Percentiles rank a stretch among this genome's conserved stretches.
Evolutionary conservation across 2,797 vertebrate genomes (phyloP).

Genomic region (Neosilurus mollespiculum): DNA sequence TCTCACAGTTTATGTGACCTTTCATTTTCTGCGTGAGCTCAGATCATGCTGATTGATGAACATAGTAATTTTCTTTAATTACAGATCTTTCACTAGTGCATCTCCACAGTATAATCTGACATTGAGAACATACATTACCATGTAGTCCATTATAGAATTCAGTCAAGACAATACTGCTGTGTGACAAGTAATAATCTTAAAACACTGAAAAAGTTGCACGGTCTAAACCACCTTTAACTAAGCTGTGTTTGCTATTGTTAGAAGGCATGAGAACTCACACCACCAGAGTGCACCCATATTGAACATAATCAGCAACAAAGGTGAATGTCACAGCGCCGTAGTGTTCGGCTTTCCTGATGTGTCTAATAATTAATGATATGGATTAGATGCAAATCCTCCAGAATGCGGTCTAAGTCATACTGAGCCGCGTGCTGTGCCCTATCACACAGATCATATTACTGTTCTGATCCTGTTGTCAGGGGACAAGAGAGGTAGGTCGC

Average conservation of each 20-base stretch:
- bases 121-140: conserved; percentile 1
- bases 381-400: conserved; percentile 53
- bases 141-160: background rate
- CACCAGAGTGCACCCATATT: background rate
- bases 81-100: background rate
- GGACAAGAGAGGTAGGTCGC: conserved; percentile 15
- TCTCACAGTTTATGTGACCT: background rate
- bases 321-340: conserved; percentile 36
- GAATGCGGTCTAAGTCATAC: conserved; percentile 35
- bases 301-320: conserved; percentile 38
- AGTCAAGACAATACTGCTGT: background rate
- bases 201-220: background rate
- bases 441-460: conserved; percentile 34
- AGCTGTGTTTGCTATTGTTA: background rate
- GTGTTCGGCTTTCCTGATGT: conserved; percentile 48
- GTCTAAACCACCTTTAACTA: background rate
- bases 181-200: background rate
- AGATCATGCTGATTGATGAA: conserved; percentile 11
- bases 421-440: conserved; percentile 25
- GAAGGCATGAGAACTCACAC: conserved; percentile 1
- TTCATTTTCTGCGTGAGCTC: background rate
- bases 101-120: background rate
- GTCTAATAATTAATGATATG: conserved; percentile 41
- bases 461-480: conserved; percentile 39
- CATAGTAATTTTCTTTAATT: conserved; percentile 15